Conservation (phyloP, 2,797 vertebrate species). For the Artibeus lituratus region DNA sequence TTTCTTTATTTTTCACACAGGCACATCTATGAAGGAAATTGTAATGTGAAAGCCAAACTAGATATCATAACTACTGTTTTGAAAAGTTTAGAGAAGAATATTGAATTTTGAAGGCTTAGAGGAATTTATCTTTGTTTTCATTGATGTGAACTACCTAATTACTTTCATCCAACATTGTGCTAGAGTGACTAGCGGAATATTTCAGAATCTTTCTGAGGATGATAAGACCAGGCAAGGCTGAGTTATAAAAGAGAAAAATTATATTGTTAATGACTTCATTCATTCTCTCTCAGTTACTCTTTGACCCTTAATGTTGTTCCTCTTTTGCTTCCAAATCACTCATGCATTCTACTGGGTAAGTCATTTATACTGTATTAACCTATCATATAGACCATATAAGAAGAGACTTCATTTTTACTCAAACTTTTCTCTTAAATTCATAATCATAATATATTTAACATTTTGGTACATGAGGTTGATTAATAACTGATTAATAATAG, state of each 20-base stretch:
- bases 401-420: not conserved
- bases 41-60: not conserved
- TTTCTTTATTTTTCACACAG: not conserved
- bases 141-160: not conserved
- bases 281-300: not conserved
- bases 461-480: not conserved
- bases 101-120: not conserved
- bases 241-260: not conserved
- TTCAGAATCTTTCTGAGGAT: not conserved
- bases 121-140: not conserved
- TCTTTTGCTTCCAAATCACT: not conserved
- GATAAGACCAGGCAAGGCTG: not conserved
- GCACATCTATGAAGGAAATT: not conserved
- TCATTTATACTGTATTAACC: not conserved
- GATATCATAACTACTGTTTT: not conserved
- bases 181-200: not conserved
- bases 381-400: not conserved
- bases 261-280: not conserved
- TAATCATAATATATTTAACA: not conserved
- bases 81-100: slow-evolving; percentile 22
- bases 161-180: not conserved
- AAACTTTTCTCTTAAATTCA: not conserved
- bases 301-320: not conserved
- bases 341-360: not conserved
- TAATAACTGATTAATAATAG: not conserved